Percentiles rank a stretch among this genome's conserved stretches.
phyloP scores from a whole-genome alignment of 2,888 invertebrate species.

The Tachina lurida region DNA sequence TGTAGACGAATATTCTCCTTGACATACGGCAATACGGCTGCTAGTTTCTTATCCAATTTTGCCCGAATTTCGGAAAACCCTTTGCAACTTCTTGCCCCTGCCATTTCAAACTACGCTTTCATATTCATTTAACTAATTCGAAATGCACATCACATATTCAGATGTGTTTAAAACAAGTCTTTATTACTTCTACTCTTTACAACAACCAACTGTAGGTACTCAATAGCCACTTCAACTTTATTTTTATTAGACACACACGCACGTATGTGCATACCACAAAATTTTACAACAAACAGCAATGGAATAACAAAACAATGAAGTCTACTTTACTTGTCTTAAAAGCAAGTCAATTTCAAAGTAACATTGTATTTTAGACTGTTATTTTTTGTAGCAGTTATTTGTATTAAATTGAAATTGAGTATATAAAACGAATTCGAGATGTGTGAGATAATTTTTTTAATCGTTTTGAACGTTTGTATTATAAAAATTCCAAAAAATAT shows the following conservation, averaged over 20 bases:
- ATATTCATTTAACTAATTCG: slow-evolving; percentile 44
- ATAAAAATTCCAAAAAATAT: not conserved
- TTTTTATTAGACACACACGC: not conserved
- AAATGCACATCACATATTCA: slow-evolving; percentile 66
- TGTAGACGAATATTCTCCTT: no score
- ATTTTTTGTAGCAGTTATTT: slow-evolving; percentile 29
- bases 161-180: slow-evolving; percentile 63
- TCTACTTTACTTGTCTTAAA: slow-evolving; percentile 10
- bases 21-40: no score
- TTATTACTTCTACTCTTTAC: slow-evolving; percentile 33
- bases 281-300: not conserved
- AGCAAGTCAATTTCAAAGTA: slow-evolving; percentile 9
- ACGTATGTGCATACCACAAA: not conserved
- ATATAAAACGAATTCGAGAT: slow-evolving; percentile 21
- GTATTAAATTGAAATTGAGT: slow-evolving; percentile 16
- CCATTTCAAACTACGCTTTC: not conserved
- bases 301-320: slow-evolving; percentile 28
- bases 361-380: slow-evolving; percentile 33
- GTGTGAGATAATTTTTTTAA: not conserved
- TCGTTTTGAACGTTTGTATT: not conserved
- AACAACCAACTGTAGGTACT: not conserved
- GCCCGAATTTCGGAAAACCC: no score
- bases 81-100: not conserved
- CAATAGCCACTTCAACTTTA: not conserved
- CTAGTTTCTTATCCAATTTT: no score